These are phyloP conservation scores for Drosophila albomicans DNA, from an alignment of 1,140 invertebrate genomes.

Conservation along the genomic window DNA sequence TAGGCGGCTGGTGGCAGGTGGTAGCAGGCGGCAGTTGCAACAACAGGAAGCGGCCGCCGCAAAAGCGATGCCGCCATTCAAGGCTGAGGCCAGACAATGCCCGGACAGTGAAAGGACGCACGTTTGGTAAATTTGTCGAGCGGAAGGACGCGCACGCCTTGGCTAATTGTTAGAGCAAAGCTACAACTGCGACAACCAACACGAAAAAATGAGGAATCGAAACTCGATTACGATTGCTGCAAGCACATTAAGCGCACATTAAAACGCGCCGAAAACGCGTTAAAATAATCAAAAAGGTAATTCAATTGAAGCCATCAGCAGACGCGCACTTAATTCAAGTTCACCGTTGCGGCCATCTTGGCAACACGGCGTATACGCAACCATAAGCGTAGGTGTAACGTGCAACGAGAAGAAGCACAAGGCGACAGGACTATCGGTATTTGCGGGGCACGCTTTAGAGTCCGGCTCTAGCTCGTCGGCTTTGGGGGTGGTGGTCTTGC, in stretches of 20 bases:
- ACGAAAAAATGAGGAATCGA: slow-evolving; percentile 7
- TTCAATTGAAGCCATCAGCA: slow-evolving; percentile 50
- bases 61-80: slow-evolving; percentile 23
- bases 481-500: too few species aligned
- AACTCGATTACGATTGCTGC: slow-evolving; percentile 46
- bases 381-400: neutral
- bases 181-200: too few species aligned
- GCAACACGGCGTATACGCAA: slow-evolving; percentile 3
- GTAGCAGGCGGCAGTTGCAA: slow-evolving; percentile 3
- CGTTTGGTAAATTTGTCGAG: slow-evolving; percentile 53
- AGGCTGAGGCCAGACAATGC: slow-evolving; percentile 17
- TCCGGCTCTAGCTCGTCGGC: too few species aligned
- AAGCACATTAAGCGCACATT: slow-evolving; percentile 53
- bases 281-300: slow-evolving; percentile 48
- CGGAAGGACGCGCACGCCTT: slow-evolving; percentile 53
- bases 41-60: slow-evolving; percentile 12
- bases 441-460: too few species aligned
- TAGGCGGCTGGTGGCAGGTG: neutral
- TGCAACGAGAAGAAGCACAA: too few species aligned
- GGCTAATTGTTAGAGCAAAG: slow-evolving; percentile 58
- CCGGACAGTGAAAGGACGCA: slow-evolving; percentile 51
- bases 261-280: slow-evolving; percentile 36
- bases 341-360: slow-evolving; percentile 33
- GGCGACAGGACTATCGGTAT: too few species aligned
- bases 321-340: slow-evolving; percentile 30